Conservation (phyloP, 2,113 vertebrate species). For the Eretmochelys imbricata region DNA sequence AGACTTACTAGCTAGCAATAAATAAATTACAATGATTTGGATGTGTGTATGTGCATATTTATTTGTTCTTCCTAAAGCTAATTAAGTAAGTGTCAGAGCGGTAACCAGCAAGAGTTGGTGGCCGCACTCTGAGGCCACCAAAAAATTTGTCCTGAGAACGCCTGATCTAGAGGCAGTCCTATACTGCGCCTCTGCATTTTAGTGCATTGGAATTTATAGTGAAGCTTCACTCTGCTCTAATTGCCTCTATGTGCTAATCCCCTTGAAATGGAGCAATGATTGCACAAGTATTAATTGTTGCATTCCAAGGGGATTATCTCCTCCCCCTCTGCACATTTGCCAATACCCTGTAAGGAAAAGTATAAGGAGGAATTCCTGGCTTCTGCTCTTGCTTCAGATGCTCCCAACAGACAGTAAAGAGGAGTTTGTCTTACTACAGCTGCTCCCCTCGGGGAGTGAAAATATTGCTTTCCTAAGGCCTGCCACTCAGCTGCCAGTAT, state of each 20-base stretch:
- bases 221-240: constrained; percentile 41
- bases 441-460: constrained; percentile 27
- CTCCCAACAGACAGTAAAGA: constrained; percentile 17
- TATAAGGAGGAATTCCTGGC: neutral
- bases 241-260: constrained; percentile 69
- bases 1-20: too few relatives aligned
- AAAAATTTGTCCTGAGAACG: too few relatives aligned
- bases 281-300: constrained; percentile 63
- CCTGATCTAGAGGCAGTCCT: neutral
- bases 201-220: constrained; percentile 27
- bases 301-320: constrained; percentile 70
- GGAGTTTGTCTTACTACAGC: neutral
- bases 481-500: neutral
- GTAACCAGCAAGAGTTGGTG: too few relatives aligned
- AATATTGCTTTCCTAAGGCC: constrained; percentile 21
- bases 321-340: constrained; percentile 16
- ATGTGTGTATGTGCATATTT: too few relatives aligned
- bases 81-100: too few relatives aligned
- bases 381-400: constrained; percentile 22
- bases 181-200: constrained; percentile 24
- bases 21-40: too few relatives aligned
- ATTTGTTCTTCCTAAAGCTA: too few relatives aligned
- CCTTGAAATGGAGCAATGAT: constrained; percentile 69
- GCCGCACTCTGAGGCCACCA: too few relatives aligned
- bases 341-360: constrained; percentile 3